Evolutionary conservation across 2,113 vertebrate genomes (phyloP).

Genomic region (Pterocles gutturalis): DNA sequence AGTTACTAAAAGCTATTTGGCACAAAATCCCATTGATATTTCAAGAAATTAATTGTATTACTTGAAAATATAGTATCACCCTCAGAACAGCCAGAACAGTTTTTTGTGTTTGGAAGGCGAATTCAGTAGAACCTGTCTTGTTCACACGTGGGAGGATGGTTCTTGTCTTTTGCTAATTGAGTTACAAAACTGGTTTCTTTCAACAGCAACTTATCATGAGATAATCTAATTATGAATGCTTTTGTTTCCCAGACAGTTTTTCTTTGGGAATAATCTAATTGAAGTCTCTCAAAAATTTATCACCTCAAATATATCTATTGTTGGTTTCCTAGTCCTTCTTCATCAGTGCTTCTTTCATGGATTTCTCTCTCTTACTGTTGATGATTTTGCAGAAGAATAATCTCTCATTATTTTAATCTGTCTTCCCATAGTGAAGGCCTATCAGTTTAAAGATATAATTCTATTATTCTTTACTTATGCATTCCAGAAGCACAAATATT

Average conservation of each 20-base stretch:
- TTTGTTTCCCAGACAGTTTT: not conserved
- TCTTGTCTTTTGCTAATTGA: conserved; percentile 3
- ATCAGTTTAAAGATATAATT: not conserved
- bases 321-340: not conserved
- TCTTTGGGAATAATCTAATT: not conserved
- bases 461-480: not conserved
- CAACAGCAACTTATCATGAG: not conserved
- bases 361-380: not conserved
- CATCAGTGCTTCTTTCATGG: not conserved
- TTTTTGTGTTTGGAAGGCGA: not conserved
- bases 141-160: not conserved
- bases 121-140: not conserved
- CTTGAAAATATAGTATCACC: not conserved
- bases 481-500: not conserved
- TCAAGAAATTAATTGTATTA: not conserved
- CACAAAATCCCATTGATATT: not conserved
- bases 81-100: not conserved
- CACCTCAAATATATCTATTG: not conserved
- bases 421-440: not conserved
- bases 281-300: not conserved
- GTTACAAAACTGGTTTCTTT: conserved; percentile 9
- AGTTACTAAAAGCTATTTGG: not conserved
- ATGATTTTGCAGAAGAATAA: not conserved
- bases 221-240: not conserved
- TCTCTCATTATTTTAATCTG: not conserved